phyloP scores from a whole-genome alignment of 2,888 invertebrate species.

The Pemphredon lugubris region DNA sequence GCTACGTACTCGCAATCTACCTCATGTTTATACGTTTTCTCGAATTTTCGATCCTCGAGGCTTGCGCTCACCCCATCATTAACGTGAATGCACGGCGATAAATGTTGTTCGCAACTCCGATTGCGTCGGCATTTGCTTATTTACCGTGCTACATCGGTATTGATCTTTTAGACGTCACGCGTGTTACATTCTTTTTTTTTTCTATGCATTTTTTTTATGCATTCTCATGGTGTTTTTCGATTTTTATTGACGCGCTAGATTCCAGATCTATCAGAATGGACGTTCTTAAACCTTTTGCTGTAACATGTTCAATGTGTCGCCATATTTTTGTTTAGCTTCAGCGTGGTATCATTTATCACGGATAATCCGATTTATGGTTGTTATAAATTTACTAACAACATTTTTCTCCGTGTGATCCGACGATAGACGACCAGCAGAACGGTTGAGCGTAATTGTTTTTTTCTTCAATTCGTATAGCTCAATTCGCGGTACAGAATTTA shows the following conservation, averaged over 20 bases:
- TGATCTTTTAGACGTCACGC: neutral
- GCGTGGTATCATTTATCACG: no score
- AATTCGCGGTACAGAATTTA: no score
- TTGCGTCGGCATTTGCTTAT: slow-evolving; percentile 23
- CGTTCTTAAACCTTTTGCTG: no score
- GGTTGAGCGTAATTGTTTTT: no score
- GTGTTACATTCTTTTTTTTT: neutral
- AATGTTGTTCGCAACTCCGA: slow-evolving; percentile 25
- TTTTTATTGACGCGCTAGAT: no score
- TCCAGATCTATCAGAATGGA: no score
- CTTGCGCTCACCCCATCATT: slow-evolving; percentile 37
- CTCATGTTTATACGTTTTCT: slow-evolving; percentile 37
- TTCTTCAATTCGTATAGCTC: no score
- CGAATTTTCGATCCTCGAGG: slow-evolving; percentile 33
- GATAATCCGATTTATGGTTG: no score
- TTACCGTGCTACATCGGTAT: neutral
- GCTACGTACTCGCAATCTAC: slow-evolving; percentile 51
- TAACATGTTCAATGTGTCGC: no score
- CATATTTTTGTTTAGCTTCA: no score
- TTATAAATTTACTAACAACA: slow-evolving; percentile 31
- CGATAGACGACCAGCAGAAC: neutral
- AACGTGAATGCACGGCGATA: slow-evolving; percentile 48
- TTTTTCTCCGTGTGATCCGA: slow-evolving; percentile 41
- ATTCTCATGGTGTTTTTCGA: no score
- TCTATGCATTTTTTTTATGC: no score